Evolutionary conservation across 2,888 invertebrate genomes (phyloP), one percentile per base, ranked within the genome.

Genomic region (Synergus japonicus): DNA sequence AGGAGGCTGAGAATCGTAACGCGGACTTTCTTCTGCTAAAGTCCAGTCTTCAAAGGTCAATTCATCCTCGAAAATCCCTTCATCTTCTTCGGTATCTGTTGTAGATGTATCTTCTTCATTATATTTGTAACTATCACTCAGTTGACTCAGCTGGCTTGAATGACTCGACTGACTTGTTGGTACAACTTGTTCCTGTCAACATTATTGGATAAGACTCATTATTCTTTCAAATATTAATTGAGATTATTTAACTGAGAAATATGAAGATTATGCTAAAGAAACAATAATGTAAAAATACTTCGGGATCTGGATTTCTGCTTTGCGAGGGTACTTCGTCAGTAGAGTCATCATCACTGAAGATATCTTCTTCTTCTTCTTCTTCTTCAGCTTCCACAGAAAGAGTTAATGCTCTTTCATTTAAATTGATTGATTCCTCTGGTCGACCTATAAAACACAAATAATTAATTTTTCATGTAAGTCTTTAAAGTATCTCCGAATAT

Each of bases 11-110:
- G 85, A 83, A 65, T 85, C 63, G 22, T 82, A 76, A 66, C 78
- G 79, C 18, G 80, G 79, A 60, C 80, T 80, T 41, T 84, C 81
- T 64, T 80, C 49, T 13, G 63, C 41, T 29, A 81, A 67, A 15
- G 37, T 49, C 58, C 77, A 58, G 29, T 60, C 76, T 15, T 54
- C 60, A 13, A 41, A n/a, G 9, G 13, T 29, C 18, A 37, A 43
- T 78, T 85, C 84, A 15, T 84, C 85, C 79, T 85, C 83, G n/a
- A 85, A 85, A 79, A 84, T 85, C 46, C 85, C 85, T 46, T 85
- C 85, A n/a, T 85, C 83, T 73, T 84, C 43, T 43, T 85, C 85
- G 43, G 79, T 79, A 8, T 83, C 85, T 9, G 83, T 83, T 77
- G 83, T 83, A 54, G 81, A 81, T 49, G 82, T 64, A 37, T 84